Percentiles rank a stretch among this genome's conserved stretches.
Evolutionary conservation across 53 echinoderm and acorn worm genomes (phyloP).

Genomic region (Echinarachnius parma): DNA sequence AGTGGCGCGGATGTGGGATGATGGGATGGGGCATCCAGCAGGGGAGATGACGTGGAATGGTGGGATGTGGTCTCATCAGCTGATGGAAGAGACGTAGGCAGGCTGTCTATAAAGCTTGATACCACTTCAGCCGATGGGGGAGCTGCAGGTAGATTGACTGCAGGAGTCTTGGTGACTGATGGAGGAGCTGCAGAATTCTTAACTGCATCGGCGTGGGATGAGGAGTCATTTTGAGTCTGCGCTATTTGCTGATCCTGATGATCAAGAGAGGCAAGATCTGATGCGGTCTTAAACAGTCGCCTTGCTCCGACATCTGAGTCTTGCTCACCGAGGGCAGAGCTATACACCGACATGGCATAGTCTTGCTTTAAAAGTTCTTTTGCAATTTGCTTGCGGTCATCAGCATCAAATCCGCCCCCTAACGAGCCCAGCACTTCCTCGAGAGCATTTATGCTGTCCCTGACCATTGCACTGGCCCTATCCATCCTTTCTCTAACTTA

Average conservation of each 20-base stretch:
- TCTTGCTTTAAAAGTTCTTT: conserved; percentile 20
- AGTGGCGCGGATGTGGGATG: background rate
- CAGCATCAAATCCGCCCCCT: too few species aligned
- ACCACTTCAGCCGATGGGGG: too few species aligned
- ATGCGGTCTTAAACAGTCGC: background rate
- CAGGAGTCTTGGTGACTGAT: background rate
- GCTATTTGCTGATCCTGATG: background rate
- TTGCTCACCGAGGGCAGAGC: conserved; percentile 8
- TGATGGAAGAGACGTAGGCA: too few species aligned
- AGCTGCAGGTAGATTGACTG: too few species aligned
- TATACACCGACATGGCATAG: conserved; percentile 22
- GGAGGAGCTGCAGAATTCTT: background rate
- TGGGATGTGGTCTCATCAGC: too few species aligned
- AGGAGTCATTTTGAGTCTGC: background rate
- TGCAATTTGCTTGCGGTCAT: conserved; percentile 6
- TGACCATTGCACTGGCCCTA: conserved; percentile 24
- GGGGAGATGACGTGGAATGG: too few species aligned
- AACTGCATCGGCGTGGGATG: background rate
- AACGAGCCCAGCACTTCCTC: conserved; percentile 28
- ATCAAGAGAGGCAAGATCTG: background rate
- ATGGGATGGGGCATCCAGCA: too few species aligned
- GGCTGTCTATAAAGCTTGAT: too few species aligned
- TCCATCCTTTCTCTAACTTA: conserved; percentile 14
- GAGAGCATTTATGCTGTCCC: conserved; percentile 12
- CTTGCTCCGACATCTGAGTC: background rate